Conservation (phyloP, 2,888 invertebrate genomes). For the Oeneis ivallda region DNA sequence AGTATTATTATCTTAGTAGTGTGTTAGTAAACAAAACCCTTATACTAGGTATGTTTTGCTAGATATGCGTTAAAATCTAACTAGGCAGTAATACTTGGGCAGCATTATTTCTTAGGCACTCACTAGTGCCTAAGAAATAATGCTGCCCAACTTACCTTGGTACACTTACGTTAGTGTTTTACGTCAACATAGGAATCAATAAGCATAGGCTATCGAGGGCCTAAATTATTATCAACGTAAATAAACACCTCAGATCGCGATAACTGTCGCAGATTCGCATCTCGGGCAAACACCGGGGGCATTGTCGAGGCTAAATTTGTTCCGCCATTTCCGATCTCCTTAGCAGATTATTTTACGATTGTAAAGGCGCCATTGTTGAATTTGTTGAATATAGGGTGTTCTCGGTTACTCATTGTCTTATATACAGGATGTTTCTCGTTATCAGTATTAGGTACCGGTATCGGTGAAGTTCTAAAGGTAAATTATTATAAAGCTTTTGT, state of each 20-base stretch:
- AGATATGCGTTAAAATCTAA: too few species aligned
- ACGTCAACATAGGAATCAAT: background rate
- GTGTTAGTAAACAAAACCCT: too few species aligned
- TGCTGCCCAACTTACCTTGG: too few species aligned
- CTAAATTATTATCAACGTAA: conserved; percentile 46
- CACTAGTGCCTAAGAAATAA: too few species aligned
- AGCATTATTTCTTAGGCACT: too few species aligned
- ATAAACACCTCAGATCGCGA: conserved; percentile 68
- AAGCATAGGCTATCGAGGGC: background rate
- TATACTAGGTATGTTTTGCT: too few species aligned
- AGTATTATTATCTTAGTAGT: too few species aligned
- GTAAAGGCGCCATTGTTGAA: conserved; percentile 61
- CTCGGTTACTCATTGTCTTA: conserved; percentile 14
- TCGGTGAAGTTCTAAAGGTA: background rate
- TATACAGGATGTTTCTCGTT: conserved; percentile 11
- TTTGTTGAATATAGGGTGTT: conserved; percentile 30
- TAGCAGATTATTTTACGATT: conserved; percentile 73
- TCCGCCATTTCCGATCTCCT: conserved; percentile 76
- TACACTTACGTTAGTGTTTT: background rate
- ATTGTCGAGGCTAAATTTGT: conserved; percentile 80
- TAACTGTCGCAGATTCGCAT: conserved; percentile 71
- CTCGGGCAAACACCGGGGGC: conserved; percentile 72
- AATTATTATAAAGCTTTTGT: conserved; percentile 4
- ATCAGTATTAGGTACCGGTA: conserved; percentile 6
- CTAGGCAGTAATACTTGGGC: too few species aligned